Evolutionary conservation across 2,888 invertebrate genomes (phyloP), one percentile per base, ranked within the genome.

Genomic region (Bugulina stolonifera): DNA sequence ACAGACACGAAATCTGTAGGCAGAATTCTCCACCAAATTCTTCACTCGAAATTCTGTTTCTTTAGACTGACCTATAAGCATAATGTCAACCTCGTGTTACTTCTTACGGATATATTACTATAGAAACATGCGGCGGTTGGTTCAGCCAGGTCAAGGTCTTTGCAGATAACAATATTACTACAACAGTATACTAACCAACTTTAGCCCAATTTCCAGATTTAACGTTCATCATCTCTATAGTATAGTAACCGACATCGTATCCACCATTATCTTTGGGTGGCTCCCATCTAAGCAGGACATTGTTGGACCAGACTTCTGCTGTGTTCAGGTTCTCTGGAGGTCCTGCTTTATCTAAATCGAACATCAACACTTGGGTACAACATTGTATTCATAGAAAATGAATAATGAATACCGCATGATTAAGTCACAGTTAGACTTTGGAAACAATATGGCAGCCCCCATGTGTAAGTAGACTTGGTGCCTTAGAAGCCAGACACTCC

Each of bases 191-290:
- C 64, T 64, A 2, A 64, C 64, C 64, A 64, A 64, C 32, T 64
- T 64, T 64, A 34, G 32, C n/a, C 64, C 64, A 64, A 14, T 5
- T 32, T 22, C 32, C 32, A 29, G 25, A 22, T n/a, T 64, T 64
- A 2, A 64, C 64, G 5, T 25, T 27, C 64, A 64, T 64, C 64
- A 54, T 82, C 86, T 96, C 96, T 22, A 97, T 92, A 72, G 94
- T 87, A 83, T 96, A 97, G 18, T 90, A 90, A 77, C 94, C 94
- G 81, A 97, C 91, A 0, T 95, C 94, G 79, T 93, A 91, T 14
- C 96, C 96, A 71, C 96, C 96, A 82, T 96, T 95, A 83, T 97
- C 95, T 82, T 93, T 94, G 0, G 96, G 96, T 82, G 93, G 90
- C 85, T 94, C 94, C 96, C 96, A 97, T 83, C 92, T 91, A 27